Percentiles rank a stretch among this genome's conserved stretches.
phyloP scores from a whole-genome alignment of 2,888 invertebrate species.

The Pseudanteris insignis region DNA sequence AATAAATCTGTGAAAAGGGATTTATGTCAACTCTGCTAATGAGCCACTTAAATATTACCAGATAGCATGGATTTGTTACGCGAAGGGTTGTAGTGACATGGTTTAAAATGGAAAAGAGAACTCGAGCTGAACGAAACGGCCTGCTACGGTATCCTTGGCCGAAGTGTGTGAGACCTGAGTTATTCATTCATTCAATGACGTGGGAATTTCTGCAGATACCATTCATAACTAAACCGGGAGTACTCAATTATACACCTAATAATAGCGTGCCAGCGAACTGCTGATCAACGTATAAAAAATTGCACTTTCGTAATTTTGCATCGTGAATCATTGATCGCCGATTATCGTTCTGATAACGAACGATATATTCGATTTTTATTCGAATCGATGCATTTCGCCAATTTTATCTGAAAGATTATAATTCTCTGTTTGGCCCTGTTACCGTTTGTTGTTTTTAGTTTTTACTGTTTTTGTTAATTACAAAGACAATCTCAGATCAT shows the following conservation, averaged over 20 bases:
- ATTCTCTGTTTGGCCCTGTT: too few species aligned
- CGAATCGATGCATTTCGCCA: too few species aligned
- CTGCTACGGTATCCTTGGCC: slow-evolving; percentile 19
- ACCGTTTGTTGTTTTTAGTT: too few species aligned
- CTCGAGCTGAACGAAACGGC: slow-evolving; percentile 18
- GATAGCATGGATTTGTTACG: slow-evolving; percentile 9
- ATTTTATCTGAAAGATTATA: too few species aligned
- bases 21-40: slow-evolving; percentile 7
- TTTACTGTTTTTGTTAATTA: too few species aligned
- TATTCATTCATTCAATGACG: slow-evolving; percentile 32
- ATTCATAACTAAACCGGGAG: slow-evolving; percentile 21
- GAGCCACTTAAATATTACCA: slow-evolving; percentile 14
- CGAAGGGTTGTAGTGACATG: slow-evolving; percentile 15
- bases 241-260: slow-evolving; percentile 16
- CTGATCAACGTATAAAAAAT: too few species aligned
- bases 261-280: too few species aligned
- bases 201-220: slow-evolving; percentile 30
- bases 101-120: slow-evolving; percentile 16
- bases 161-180: slow-evolving; percentile 24
- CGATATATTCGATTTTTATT: too few species aligned
- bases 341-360: too few species aligned
- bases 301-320: neutral
- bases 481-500: too few species aligned
- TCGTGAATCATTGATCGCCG: too few species aligned
- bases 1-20: slow-evolving; percentile 4